Base-by-base conservation (phyloP, 2,797 vertebrate genomes). In the Chelidonichthys spinosus region DNA sequence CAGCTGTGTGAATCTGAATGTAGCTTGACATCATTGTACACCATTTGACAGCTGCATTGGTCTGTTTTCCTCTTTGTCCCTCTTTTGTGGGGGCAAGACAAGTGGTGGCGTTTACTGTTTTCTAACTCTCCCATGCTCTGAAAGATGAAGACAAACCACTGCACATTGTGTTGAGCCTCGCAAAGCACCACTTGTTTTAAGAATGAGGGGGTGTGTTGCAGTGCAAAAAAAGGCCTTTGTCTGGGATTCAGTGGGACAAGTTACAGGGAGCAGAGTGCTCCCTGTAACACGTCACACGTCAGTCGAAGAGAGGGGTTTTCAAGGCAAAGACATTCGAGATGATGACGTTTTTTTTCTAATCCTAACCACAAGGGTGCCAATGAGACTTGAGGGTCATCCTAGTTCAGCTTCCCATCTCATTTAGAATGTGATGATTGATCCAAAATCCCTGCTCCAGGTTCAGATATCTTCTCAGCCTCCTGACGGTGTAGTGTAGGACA, bases 1-100 rank as follows among this genome's bases (percentile, higher is more conserved):
- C 67, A 85, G 88, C 78, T 87, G 74, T 79, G 58, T 84, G 74
- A 86, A 87, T 87, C 49, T 89, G 92, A 94, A 94, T 94, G 92
- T 94, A 94, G 90, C 90, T 79, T 83, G 68, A 69, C 81, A 82
- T 90, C 62, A 58, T 77, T 75, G 79, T 74, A 61, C 66, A 72
- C 74, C 59, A 62, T 56, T 43, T 44, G 74, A 72, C 70, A 71
- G 72, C 55, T 74, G 49, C 66, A 49, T 67, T 71, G 49, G 60
- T 72, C 70, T 58, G 32, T 78, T 78, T 69, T 65, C 35, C 56
- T 76, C 69, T 82, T 66, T 78, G 58, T 80, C 83, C 70, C 66
- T 71, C 25, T 79, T 82, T 77, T 81, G 76, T 82, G 36, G 76
- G 56, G 47, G 62, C 62, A 65, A 82, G 50, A 76, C 60, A 79